Evolutionary conservation across 2,888 invertebrate species (phyloP).

Genomic region (Tetheella fluctuosa): DNA sequence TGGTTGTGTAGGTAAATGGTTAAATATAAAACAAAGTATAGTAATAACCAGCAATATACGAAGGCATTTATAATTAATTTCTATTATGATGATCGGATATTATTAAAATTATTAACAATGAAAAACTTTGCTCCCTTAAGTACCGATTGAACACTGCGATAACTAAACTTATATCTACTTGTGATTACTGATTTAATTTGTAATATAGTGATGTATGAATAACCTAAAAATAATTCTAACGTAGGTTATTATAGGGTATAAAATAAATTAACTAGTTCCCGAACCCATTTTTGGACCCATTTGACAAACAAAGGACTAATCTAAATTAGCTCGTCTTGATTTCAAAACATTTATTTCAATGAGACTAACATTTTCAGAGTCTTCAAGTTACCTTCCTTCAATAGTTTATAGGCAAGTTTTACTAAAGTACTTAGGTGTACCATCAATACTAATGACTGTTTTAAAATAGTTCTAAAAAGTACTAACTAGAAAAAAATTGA

Average conservation of each 20-base stretch:
- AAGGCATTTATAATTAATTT: conserved; percentile 5
- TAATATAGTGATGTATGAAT: conserved; percentile 9
- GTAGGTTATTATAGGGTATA: neutral
- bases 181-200: neutral
- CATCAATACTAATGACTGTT: too few relatives aligned
- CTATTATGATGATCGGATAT: conserved; percentile 9
- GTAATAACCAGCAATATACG: conserved; percentile 1
- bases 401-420: too few relatives aligned
- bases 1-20: neutral
- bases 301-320: too few relatives aligned
- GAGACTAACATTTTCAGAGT: too few relatives aligned
- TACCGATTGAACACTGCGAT: conserved; percentile 48
- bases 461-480: too few relatives aligned
- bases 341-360: too few relatives aligned
- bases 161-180: conserved; percentile 15
- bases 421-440: too few relatives aligned
- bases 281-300: neutral
- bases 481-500: too few relatives aligned
- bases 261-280: neutral
- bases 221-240: neutral
- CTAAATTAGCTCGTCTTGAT: too few relatives aligned
- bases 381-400: too few relatives aligned
- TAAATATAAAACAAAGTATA: neutral
- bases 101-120: conserved; percentile 18
- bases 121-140: conserved; percentile 43